A percentile compares a stretch with the other conserved stretches of the same genome.
These are phyloP conservation scores for Vollenhovia emeryi DNA, from an alignment of 1,140 invertebrate genomes.

Conservation along the genomic window DNA sequence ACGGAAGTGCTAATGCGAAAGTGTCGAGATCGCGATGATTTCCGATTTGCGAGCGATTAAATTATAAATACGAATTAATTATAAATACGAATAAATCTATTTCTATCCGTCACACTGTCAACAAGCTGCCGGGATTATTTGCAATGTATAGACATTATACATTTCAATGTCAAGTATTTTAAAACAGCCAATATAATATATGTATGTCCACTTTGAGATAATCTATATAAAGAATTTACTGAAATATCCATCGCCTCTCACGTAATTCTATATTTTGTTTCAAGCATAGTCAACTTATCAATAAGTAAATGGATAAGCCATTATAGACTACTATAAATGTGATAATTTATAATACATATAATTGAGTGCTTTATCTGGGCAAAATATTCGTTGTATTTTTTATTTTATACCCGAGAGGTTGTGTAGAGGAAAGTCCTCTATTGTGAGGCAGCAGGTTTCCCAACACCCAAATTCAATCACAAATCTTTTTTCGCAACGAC, in stretches of 20 bases:
- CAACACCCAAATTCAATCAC: too few species aligned
- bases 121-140: background rate
- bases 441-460: too few species aligned
- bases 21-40: background rate
- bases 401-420: background rate
- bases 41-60: background rate
- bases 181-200: background rate
- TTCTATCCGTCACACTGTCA: background rate
- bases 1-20: background rate
- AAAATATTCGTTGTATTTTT: background rate
- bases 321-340: background rate
- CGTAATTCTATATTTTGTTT: background rate
- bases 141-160: background rate
- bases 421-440: too few species aligned
- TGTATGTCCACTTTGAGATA: background rate
- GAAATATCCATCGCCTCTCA: background rate
- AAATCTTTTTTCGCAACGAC: too few species aligned
- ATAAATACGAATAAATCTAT: too few species aligned
- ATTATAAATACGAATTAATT: too few species aligned
- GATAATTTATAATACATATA: background rate
- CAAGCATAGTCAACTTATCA: background rate
- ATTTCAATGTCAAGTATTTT: background rate
- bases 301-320: background rate
- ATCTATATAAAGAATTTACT: background rate
- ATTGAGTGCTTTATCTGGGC: background rate